Conservation (phyloP, 2,113 vertebrate genomes). For the Myrmophylax atrothorax region DNA sequence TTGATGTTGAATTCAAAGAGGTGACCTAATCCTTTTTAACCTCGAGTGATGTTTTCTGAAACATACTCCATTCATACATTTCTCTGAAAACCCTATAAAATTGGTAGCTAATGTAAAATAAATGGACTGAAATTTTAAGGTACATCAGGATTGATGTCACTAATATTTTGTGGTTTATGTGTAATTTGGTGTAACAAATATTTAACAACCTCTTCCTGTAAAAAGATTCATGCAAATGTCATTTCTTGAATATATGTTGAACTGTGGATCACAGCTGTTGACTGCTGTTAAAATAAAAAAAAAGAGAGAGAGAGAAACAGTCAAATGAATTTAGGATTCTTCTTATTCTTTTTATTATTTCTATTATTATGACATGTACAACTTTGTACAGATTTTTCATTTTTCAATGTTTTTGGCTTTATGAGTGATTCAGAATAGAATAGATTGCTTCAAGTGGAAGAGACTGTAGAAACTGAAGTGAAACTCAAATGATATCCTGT, state of each 20-base stretch:
- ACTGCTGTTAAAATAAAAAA: not conserved
- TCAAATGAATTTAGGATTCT: not conserved
- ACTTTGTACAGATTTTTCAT: not conserved
- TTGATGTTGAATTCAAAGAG: not conserved
- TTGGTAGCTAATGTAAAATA: not conserved
- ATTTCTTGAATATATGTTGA: not conserved
- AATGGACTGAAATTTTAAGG: not conserved
- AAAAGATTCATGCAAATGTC: not conserved
- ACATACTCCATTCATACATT: not conserved
- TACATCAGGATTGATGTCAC: not conserved
- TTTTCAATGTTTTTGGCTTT: not conserved
- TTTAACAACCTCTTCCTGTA: not conserved
- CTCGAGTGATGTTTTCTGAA: not conserved
- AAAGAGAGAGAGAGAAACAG: not conserved
- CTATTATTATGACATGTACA: not conserved
- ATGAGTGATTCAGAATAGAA: not conserved
- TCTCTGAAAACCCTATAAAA: not conserved
- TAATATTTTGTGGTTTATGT: not conserved
- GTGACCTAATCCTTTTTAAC: not conserved
- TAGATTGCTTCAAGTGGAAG: not conserved
- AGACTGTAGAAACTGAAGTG: not conserved
- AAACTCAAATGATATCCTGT: too few species aligned
- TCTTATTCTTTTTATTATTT: not conserved
- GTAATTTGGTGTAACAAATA: not conserved
- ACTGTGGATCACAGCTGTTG: not conserved